Conservation (phyloP, 2,113 vertebrate genomes). For the Alces alces region DNA sequence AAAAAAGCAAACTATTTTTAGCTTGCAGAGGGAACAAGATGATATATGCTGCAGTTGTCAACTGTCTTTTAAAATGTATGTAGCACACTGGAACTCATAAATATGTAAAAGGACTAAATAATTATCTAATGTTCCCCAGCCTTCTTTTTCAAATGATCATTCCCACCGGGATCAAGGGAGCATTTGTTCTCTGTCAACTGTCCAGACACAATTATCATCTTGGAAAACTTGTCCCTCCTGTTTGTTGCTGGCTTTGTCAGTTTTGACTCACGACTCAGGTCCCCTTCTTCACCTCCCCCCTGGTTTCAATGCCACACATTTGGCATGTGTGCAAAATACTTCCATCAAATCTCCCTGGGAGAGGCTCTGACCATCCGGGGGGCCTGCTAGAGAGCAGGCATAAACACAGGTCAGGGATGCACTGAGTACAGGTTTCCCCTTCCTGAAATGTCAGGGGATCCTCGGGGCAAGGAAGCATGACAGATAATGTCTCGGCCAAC, state of each 20-base stretch:
- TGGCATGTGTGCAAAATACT: constrained; percentile 50
- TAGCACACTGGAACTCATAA: constrained; percentile 79
- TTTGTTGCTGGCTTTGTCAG: constrained; percentile 29
- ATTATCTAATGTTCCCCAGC: constrained; percentile 76
- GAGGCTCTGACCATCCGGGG: not conserved
- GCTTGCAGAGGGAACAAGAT: constrained; percentile 72
- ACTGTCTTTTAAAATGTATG: constrained; percentile 80
- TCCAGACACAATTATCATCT: constrained; percentile 74
- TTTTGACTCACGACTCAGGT: not conserved
- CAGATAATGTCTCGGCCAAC: not conserved
- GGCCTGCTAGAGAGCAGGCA: not conserved
- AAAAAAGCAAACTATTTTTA: constrained; percentile 79
- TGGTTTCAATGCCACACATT: constrained; percentile 10
- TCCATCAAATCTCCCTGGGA: constrained; percentile 1
- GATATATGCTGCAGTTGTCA: constrained; percentile 80
- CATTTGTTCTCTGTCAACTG: constrained; percentile 76
- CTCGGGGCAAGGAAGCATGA: not conserved
- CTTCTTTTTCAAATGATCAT: constrained; percentile 78
- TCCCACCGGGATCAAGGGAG: constrained; percentile 74
- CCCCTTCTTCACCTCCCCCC: not conserved
- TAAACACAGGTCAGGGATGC: not conserved
- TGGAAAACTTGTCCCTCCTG: constrained; percentile 72
- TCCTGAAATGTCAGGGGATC: not conserved
- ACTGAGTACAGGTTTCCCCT: not conserved
- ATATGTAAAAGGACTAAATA: constrained; percentile 85